A percentile compares a stretch with the other conserved stretches of the same genome.
These are phyloP conservation scores for Achlya flavicornis DNA, from an alignment of 2,888 invertebrate species.

Conservation along the genomic window DNA sequence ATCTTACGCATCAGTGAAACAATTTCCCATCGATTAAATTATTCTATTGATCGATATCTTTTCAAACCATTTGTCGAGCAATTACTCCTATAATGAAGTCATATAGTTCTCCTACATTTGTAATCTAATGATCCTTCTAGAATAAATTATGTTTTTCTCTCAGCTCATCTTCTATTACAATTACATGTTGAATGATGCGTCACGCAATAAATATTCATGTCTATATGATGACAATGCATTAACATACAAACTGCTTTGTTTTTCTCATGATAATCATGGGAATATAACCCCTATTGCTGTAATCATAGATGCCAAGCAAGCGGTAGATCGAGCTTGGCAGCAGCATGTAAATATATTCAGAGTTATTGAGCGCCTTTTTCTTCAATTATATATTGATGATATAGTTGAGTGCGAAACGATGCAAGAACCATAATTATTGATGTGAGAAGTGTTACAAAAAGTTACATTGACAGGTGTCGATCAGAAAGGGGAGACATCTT, in stretches of 20 bases:
- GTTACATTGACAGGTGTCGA: background rate
- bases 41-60: background rate
- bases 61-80: background rate
- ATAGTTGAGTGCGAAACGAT: background rate
- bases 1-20: no score
- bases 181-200: constrained; percentile 36
- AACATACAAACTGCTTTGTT: constrained; percentile 34
- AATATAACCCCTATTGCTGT: background rate
- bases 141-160: constrained; percentile 24
- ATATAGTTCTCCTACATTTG: background rate
- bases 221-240: constrained; percentile 41
- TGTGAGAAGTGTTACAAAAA: background rate
- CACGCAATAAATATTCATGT: constrained; percentile 44
- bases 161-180: constrained; percentile 23
- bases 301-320: background rate
- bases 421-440: background rate
- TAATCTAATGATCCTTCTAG: background rate
- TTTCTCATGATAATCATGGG: background rate
- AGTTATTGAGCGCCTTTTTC: constrained; percentile 4
- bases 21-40: background rate
- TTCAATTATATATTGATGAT: constrained; percentile 9
- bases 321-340: background rate
- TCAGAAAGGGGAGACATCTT: background rate
- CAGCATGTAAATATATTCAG: background rate
- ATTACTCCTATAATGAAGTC: background rate